Evolutionary conservation across 23 tunicate species (phyloP), one percentile per base, ranked within the genome.

Genomic region (Diplosoma virens): DNA sequence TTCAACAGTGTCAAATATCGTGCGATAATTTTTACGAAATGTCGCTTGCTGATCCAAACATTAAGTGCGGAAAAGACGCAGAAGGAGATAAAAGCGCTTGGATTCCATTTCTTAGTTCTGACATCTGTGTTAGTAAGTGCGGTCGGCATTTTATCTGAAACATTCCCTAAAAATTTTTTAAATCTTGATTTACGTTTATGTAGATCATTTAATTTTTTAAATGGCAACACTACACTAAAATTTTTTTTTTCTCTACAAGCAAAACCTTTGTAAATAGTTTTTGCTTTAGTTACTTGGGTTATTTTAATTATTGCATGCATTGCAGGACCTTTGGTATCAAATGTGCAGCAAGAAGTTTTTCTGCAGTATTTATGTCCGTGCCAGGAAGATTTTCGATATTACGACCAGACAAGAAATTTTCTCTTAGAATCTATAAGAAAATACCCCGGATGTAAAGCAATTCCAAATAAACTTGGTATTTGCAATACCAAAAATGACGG

Each of bases 311-410:
- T n/a, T n/a, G n/a, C n/a, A n/a, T 41, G 50, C 50, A 41, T 56
- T 6, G 9, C 70, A 63, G 70, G 70, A 27, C 35, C 70, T 6
- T 28, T 63, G 33, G 35, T 20, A 28, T 28, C 70, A 4, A 63
- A 63, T 28, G 70, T 63, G 11, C 70, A 28, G 35, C 90, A 90
- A 60, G 74, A 71, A 24, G 67, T 90, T 18, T 30, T 31, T 0
- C 34, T 90, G 1, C 73, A 79, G 4, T 90, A 84, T 35, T 53
- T 45, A 29, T 84, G 85, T 67, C 97, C 97, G 1, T 90, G 97
- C 66, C 71, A 47, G 7, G 55, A 56, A 1, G 32, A 89, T 2
- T n/a, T 69, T 4, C 66, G 35, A 0, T 90, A 47, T 35, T 90
- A 90, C 54, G 90, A 84, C 45, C 22, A 32, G 28, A 33, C 73